A percentile compares a stretch with the other conserved stretches of the same genome.
These are phyloP conservation scores for Diprion similis DNA, from an alignment of 1,140 invertebrate species.

Conservation along the genomic window DNA sequence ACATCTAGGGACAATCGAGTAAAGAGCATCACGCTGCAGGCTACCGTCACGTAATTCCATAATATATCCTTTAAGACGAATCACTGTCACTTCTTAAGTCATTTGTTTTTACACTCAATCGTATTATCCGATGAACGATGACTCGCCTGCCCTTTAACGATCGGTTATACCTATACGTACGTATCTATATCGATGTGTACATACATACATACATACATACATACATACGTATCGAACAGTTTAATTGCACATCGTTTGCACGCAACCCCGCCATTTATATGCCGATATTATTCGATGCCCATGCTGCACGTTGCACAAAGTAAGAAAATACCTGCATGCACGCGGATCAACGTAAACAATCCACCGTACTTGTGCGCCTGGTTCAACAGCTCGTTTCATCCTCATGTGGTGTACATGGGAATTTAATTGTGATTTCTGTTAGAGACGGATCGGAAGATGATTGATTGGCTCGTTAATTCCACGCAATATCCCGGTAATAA, in stretches of 20 bases:
- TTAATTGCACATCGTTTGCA: not conserved
- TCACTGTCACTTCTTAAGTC: not conserved
- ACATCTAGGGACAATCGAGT: too few species aligned
- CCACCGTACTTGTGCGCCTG: not conserved
- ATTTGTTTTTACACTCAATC: not conserved
- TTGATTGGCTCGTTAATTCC: not conserved
- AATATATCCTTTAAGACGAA: not conserved
- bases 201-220: too few species aligned
- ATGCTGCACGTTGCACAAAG: too few species aligned
- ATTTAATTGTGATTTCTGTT: slow-evolving; percentile 1
- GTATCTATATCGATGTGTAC: too few species aligned
- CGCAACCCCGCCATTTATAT: not conserved
- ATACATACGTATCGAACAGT: not conserved
- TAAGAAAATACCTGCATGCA: not conserved
- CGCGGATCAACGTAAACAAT: not conserved
- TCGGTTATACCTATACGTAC: not conserved
- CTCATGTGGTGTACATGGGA: not conserved
- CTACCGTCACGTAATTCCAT: not conserved
- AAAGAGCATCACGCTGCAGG: not conserved
- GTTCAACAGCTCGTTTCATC: not conserved
- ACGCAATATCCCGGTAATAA: not conserved
- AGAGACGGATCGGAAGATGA: not conserved
- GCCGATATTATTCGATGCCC: not conserved
- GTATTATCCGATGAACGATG: not conserved
- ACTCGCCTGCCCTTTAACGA: not conserved